Conservation (phyloP, 2,797 vertebrate genomes). For the Malacoctenus gilli region DNA sequence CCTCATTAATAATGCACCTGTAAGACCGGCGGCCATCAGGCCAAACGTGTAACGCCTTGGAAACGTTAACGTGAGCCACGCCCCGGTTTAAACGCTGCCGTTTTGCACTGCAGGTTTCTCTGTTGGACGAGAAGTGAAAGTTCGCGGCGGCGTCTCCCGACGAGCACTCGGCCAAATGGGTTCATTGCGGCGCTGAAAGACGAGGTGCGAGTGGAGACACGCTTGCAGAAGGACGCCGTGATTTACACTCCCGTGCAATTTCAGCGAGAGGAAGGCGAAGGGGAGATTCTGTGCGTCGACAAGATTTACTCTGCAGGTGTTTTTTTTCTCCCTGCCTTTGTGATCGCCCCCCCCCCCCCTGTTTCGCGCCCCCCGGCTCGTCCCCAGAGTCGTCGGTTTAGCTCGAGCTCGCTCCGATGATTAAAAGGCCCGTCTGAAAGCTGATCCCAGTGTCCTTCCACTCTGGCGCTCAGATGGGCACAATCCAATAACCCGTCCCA, state of each 20-base stretch:
- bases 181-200: constrained; percentile 38
- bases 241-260: constrained; percentile 5
- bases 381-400: constrained; percentile 7
- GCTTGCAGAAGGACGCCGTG: neutral
- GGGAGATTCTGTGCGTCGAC: too few relatives aligned
- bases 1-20: constrained; percentile 52
- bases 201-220: constrained; percentile 10
- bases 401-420: constrained; percentile 10
- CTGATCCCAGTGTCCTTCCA: constrained; percentile 21
- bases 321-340: too few relatives aligned
- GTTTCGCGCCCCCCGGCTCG: constrained; percentile 6
- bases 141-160: too few relatives aligned
- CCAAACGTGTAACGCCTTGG: constrained; percentile 5
- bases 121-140: neutral
- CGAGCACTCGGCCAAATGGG: constrained; percentile 14
- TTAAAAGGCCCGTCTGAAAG: constrained; percentile 23
- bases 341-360: constrained; percentile 6
- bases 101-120: too few relatives aligned
- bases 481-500: too few relatives aligned
- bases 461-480: too few relatives aligned
- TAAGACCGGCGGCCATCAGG: neutral
- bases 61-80: neutral
- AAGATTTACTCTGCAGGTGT: too few relatives aligned
- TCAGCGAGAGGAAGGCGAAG: neutral
- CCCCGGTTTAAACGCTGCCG: neutral